Evolutionary conservation across 64 coral and sea anemone species (phyloP), one percentile per base, ranked within the genome.

Genomic region (Exaiptasia diaphana): DNA sequence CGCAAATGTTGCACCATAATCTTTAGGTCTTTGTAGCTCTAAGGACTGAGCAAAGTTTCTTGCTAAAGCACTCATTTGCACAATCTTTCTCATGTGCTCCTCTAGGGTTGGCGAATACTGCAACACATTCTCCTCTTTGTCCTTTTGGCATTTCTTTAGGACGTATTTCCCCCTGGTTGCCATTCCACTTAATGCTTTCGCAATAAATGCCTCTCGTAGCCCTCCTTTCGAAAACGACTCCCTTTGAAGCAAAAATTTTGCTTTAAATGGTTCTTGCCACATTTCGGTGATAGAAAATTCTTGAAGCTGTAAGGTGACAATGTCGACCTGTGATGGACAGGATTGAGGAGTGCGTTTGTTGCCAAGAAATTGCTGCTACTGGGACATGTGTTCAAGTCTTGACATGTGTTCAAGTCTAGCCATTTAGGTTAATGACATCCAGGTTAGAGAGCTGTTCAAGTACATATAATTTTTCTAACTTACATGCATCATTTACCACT

Each of bases 201-300:
- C 67, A 44, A 67, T 41, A 28, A 61, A 90, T 64, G 78, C 87
- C 32, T 90, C 79, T 41, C 87, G 55, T 43, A 90, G 76, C 64
- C 70, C 59, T 25, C 87, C 87, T 64, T 69, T 69, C 8, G 43
- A 67, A 90, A 90, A 90, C 37, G 53, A 50, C 21, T 83, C 56
- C 25, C 15, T 67, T 12, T 65, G 40, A 52, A 90, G 69, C 25
- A 71, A 67, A 67, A 90, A 65, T 28, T 71, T 82, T 38, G 48
- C 79, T 54, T 76, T 43, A 68, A 90, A 90, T 42, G 88, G 88
- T 23, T 82, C 79, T 11, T 76, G 71, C 88, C 88, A 90, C 64
- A 79, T 90, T 27, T 83, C 72, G 24, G 42, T 48, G 61, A 58
- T 67, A 33, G 55, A 90, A 90, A 54, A 54, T 23, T 54, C 52